Conservation (phyloP, 2,797 vertebrate species). For the Anguilla megastoma region DNA sequence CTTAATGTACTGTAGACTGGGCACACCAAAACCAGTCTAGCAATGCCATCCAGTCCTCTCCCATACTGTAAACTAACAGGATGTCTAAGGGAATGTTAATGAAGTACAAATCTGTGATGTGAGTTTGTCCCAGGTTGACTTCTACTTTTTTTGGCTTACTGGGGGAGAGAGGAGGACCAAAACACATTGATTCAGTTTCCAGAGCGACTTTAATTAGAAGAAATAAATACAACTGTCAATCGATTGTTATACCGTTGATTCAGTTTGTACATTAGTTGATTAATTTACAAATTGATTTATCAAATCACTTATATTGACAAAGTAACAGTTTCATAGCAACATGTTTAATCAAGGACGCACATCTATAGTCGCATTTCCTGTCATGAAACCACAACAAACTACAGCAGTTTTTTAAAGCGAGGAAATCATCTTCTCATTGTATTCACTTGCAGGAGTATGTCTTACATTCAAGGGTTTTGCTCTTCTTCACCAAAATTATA, state of each 20-base stretch:
- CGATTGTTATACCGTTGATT: neutral
- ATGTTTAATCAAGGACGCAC: neutral
- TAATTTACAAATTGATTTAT: neutral
- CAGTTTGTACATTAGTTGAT: slow-evolving; percentile 10
- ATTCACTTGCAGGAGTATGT: neutral
- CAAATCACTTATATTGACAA: slow-evolving; percentile 11
- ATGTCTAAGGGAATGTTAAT: neutral
- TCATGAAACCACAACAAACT: neutral
- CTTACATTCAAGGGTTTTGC: neutral
- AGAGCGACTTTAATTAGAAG: neutral
- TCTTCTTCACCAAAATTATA: too few species aligned
- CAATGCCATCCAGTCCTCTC: too few species aligned
- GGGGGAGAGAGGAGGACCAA: neutral
- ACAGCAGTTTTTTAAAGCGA: neutral
- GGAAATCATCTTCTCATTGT: neutral
- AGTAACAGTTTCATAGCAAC: slow-evolving; percentile 14
- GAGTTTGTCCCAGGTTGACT: neutral
- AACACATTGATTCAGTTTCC: neutral
- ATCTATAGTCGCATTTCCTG: neutral
- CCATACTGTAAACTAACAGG: slow-evolving; percentile 21
- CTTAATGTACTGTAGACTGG: neutral
- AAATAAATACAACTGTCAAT: neutral
- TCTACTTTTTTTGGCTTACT: neutral
- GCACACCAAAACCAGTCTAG: neutral
- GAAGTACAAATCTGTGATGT: neutral